Percentiles rank a stretch among this genome's conserved stretches.
Conservation (phyloP, 2,113 vertebrate genomes). For the Pycnonotus jocosus region DNA sequence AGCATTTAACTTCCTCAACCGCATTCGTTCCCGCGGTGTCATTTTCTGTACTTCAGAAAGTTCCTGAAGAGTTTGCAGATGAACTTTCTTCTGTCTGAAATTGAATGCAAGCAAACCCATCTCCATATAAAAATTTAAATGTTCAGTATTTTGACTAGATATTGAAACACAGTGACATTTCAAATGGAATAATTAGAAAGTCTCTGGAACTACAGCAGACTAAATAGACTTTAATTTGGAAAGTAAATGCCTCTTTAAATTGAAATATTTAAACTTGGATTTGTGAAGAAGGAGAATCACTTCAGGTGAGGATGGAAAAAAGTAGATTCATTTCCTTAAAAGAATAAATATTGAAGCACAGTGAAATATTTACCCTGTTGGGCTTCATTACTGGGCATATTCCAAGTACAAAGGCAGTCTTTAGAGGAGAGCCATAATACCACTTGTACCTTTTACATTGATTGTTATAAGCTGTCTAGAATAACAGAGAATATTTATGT, state of each 20-base stretch:
- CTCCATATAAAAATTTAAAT: slow-evolving; percentile 19
- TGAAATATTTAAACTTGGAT: slow-evolving; percentile 45
- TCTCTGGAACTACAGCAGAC: background rate
- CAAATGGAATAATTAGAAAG: slow-evolving; percentile 44
- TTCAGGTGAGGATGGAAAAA: slow-evolving; percentile 6
- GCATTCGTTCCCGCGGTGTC: slow-evolving; percentile 79
- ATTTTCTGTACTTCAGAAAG: slow-evolving; percentile 81
- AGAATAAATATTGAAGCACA: slow-evolving; percentile 15
- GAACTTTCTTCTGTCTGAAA: slow-evolving; percentile 76
- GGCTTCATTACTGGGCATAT: background rate
- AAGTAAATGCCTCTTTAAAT: slow-evolving; percentile 46
- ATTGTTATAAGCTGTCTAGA: background rate
- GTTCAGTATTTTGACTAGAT: background rate
- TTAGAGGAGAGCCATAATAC: background rate
- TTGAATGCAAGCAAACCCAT: background rate
- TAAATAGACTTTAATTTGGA: slow-evolving; percentile 28
- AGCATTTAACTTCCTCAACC: slow-evolving; percentile 77
- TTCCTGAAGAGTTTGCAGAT: slow-evolving; percentile 78
- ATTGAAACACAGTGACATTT: slow-evolving; percentile 10
- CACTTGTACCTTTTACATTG: background rate
- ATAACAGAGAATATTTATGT: background rate
- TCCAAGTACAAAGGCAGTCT: background rate
- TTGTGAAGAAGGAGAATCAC: background rate
- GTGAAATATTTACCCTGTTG: background rate
- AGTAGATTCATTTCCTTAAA: background rate